Evolutionary conservation across 2,797 vertebrate species (phyloP), one percentile per base, ranked within the genome.

Genomic region (Tauraco hartlaubi): DNA sequence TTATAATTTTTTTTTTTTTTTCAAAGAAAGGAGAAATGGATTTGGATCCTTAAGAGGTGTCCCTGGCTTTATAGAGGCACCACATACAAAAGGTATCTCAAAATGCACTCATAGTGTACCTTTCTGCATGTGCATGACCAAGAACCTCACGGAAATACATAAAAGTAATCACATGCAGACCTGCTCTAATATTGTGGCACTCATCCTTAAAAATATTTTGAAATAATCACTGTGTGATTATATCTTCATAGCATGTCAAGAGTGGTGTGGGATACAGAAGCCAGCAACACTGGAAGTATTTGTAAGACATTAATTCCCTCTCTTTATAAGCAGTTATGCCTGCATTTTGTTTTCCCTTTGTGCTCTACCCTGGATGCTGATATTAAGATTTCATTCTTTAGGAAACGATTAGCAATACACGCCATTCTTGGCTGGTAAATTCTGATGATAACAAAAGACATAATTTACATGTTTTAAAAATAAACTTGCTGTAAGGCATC

Each of bases 381-480:
- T 85, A 76, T 28, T 83, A 89, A 82, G 11, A 81, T 58, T 68
- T 59, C 15, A 55, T 74, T 91, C 20, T 83, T 89, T 22, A 56
- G 82, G 79, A 92, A 75, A 74, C 4, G 1, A 85, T 61, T 52
- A 90, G 25, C 66, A 81, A 81, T 52, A 79, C 25, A 69, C 91
- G 41, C 12, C 67, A 16, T 28, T 90, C 44, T 79, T 73, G 74
- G 66, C 58, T 92, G 41, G 56, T 39, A 88, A 91, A 86, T 85
- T 74, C 46, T 63, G 51, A 58, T 55, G 12, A 46, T 33, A 89
- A 84, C 41, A 56, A 84, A 90, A 86, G 31, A 58, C 18, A 20
- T 66, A 69, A 89, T 67, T 76, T 74, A 39, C 18, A 85, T 29
- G 20, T 83, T 95, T 92, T 80, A 92, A 95, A 95, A 89, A 73